These are phyloP conservation scores for Steromphala cineraria DNA, from an alignment of 2,888 invertebrate species.

Conservation along the genomic window DNA sequence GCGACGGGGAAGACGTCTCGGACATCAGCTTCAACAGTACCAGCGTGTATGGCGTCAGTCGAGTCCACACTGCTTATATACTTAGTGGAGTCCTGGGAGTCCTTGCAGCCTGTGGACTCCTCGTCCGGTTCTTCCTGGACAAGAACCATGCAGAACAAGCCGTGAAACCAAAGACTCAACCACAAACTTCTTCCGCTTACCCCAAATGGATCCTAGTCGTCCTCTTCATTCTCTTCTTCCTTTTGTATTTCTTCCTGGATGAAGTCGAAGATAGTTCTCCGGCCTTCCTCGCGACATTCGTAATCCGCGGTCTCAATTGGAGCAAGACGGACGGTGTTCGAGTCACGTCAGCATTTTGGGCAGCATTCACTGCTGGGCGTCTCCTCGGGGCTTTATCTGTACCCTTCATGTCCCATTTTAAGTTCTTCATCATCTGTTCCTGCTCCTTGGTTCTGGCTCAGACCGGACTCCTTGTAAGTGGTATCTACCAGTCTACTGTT, in stretches of 20 bases:
- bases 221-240: constrained; percentile 4
- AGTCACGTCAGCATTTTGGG: constrained; percentile 29
- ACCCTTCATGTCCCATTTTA: constrained; percentile 27
- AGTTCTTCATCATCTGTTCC: constrained; percentile 28
- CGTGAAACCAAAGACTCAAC: background rate
- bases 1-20: background rate
- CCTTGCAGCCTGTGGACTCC: background rate
- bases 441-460: constrained; percentile 13
- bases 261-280: constrained; percentile 24
- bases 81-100: background rate
- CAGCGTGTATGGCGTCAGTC: background rate
- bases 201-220: background rate
- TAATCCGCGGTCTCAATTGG: constrained; percentile 29
- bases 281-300: constrained; percentile 31
- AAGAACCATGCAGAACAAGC: background rate
- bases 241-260: constrained; percentile 14
- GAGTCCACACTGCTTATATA: background rate
- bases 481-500: constrained; percentile 16
- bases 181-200: background rate
- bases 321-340: constrained; percentile 21
- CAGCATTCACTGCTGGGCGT: constrained; percentile 25
- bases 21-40: background rate
- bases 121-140: background rate
- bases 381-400: constrained; percentile 32
- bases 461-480: constrained; percentile 28